phyloP scores from a whole-genome alignment of 2,888 invertebrate species.

The Habrosyne pyritoides region DNA sequence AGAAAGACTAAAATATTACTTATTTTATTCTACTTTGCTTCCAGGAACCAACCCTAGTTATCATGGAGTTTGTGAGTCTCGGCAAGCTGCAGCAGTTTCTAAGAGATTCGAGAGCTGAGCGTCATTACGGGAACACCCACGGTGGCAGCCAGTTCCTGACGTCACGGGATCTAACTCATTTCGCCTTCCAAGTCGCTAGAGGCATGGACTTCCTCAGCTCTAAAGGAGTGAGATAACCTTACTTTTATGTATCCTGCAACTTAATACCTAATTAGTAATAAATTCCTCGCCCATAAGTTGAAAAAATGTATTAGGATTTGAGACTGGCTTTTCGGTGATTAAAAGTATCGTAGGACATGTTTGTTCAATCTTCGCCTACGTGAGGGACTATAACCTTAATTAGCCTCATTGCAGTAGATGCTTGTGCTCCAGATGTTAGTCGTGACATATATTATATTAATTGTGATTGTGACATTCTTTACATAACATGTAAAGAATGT shows the following conservation, averaged over 20 bases:
- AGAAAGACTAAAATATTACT: no score
- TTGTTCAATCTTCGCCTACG: no score
- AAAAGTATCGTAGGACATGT: no score
- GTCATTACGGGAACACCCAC: constrained; percentile 91
- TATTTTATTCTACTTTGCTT: no score
- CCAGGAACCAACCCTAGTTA: constrained; percentile 93
- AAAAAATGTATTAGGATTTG: no score
- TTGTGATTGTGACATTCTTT: no score
- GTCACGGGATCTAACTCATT: constrained; percentile 93
- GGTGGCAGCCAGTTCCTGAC: constrained; percentile 91
- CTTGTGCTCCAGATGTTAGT: no score
- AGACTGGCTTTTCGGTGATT: no score
- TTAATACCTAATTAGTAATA: neutral
- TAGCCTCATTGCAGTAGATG: no score
- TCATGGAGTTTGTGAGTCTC: constrained; percentile 94
- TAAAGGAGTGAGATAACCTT: constrained; percentile 87
- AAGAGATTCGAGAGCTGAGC: constrained; percentile 92
- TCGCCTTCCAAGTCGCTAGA: constrained; percentile 94
- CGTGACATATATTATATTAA: no score
- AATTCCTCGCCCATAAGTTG: neutral
- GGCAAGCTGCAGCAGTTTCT: constrained; percentile 96
- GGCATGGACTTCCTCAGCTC: constrained; percentile 94
- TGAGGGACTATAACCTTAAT: no score
- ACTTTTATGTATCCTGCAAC: neutral
- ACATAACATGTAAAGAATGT: no score